Base-by-base conservation (phyloP, 2,797 vertebrate genomes). In the Sphenodon punctatus region DNA sequence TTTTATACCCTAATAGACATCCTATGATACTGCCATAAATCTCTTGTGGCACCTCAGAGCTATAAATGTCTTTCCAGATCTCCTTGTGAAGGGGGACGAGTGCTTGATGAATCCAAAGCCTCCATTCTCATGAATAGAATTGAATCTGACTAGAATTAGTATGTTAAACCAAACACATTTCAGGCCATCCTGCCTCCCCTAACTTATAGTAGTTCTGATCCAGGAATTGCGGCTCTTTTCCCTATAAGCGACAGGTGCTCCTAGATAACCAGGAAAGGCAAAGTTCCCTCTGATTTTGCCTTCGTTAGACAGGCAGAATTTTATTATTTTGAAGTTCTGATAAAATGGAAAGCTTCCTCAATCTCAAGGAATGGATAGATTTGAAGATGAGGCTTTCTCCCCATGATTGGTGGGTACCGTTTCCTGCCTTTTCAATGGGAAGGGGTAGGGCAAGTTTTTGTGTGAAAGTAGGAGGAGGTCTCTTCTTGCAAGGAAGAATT, bases 401-500 rank as follows among this genome's bases (percentile, higher is more conserved):
- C 48, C 38, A 2, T 25, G 22, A 59, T 39, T 71, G 56, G 69
- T 39, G 59, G 17, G n/a, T 82, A 22, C 30, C 58, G 20, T 30
- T 75, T n/a, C 43, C 1, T 64, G 10, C 34, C 30, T 77, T 0
- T 1, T 63, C 55, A n/a, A 67, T 11, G 36, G 67, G 27, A 55
- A 11, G 12, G 34, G 27, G 6, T 30, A 53, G 46, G 76, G 14
- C 46, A 66, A 49, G 46, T 32, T 70, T 71, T 72, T 19, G 8
- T 80, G 22, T 67, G 46, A 34, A 81, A 74, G 13, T 1, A 72
- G 51, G 43, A 80, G 15, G 78, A 45, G 22, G 2, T n/a, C 39
- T 81, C 82, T 87, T 77, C 66, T 76, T 77, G 32, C 48, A 75
- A 74, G 61, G 5, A 59, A 56, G 49, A 83, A 53, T 22, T 34